These are phyloP conservation scores for Trissolcus brochymenae DNA, from an alignment of 2,888 invertebrate species.

Conservation along the genomic window DNA sequence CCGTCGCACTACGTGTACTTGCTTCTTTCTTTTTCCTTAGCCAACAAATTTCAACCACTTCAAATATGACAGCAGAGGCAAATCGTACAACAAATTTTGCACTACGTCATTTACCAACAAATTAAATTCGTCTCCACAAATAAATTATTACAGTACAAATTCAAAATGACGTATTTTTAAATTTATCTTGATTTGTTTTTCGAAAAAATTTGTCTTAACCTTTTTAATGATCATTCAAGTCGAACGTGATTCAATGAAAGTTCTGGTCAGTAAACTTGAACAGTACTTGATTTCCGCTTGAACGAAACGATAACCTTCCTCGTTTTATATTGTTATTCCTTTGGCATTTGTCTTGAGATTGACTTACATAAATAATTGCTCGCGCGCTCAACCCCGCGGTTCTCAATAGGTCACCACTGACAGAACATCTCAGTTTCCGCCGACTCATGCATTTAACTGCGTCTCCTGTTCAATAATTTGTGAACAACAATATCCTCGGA, in stretches of 20 bases:
- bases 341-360: not conserved
- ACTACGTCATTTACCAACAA: no score
- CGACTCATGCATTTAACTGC: conserved; percentile 8
- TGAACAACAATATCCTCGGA: not conserved
- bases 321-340: conserved; percentile 20
- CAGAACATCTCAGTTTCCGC: not conserved
- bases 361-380: conserved; percentile 1
- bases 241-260: conserved; percentile 42
- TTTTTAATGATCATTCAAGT: not conserved
- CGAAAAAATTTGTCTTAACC: no score
- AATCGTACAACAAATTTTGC: no score
- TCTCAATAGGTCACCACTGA: conserved; percentile 12
- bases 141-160: no score
- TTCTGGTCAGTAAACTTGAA: conserved; percentile 30
- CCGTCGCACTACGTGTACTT: conserved; percentile 4
- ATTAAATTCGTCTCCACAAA: no score
- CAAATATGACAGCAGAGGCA: no score
- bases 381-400: no score
- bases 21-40: not conserved
- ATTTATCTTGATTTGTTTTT: no score
- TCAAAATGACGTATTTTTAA: no score
- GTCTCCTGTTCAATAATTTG: not conserved
- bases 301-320: conserved; percentile 1
- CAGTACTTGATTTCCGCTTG: conserved; percentile 32
- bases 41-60: no score